Evolutionary conservation across 2,888 invertebrate species (phyloP).

Genomic region (Conus canariensis): DNA sequence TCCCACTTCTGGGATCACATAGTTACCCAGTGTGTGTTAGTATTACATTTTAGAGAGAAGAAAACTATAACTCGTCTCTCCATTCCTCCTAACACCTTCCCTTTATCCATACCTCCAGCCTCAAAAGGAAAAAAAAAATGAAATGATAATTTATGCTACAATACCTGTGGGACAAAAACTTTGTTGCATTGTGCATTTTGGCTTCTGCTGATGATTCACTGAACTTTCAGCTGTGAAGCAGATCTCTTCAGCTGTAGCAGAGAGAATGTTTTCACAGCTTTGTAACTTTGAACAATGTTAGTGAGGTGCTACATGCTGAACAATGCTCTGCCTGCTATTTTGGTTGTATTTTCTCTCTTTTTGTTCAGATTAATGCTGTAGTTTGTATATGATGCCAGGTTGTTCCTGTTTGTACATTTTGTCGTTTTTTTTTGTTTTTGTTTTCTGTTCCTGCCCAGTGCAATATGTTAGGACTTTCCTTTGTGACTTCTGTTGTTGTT

Average conservation of each 20-base stretch:
- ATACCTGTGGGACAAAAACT: too few species aligned
- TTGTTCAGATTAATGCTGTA: not conserved
- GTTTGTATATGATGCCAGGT: not conserved
- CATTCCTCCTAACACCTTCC: too few species aligned
- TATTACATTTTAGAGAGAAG: too few species aligned
- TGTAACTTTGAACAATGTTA: not conserved
- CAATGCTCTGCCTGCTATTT: not conserved
- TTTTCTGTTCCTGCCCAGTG: not conserved
- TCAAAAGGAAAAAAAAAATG: too few species aligned
- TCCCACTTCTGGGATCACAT: too few species aligned
- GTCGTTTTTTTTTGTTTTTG: not conserved
- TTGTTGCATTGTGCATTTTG: too few species aligned
- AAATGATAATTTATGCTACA: too few species aligned
- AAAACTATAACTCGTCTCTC: not conserved
- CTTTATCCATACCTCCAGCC: too few species aligned
- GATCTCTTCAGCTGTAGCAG: not conserved
- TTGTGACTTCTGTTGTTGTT: not conserved
- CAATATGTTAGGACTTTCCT: not conserved
- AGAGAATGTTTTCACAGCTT: not conserved
- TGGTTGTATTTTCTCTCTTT: not conserved
- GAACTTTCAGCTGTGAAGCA: not conserved
- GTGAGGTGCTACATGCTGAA: slow-evolving; percentile 14
- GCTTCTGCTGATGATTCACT: too few species aligned
- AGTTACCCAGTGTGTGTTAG: too few species aligned
- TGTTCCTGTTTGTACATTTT: not conserved